Evolutionary conservation across 2,113 vertebrate genomes (phyloP).

Genomic region (Hyperopisus bebe): DNA sequence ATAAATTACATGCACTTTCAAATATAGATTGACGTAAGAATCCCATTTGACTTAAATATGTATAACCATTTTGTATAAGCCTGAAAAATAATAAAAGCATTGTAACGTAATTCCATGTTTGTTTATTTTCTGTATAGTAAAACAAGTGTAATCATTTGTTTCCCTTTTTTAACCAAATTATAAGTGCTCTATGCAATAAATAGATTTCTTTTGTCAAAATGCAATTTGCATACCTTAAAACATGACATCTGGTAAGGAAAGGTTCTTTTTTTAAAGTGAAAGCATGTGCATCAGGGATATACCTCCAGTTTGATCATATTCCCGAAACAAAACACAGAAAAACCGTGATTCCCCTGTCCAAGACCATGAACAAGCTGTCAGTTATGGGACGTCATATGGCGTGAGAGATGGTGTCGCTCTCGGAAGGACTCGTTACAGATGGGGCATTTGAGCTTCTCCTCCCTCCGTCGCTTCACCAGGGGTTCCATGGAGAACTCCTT

Average conservation of each 20-base stretch:
- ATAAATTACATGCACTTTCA: constrained; percentile 60
- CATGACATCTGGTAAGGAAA: constrained; percentile 64
- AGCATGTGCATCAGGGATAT: constrained; percentile 61
- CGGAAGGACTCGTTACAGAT: constrained; percentile 76
- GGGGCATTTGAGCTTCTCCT: constrained; percentile 73
- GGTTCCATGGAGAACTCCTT: constrained; percentile 68
- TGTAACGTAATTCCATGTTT: constrained; percentile 4
- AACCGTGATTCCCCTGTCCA: neutral
- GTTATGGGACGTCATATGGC: constrained; percentile 77
- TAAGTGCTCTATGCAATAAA: constrained; percentile 77
- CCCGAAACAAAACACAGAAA: neutral
- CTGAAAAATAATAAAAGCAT: constrained; percentile 42
- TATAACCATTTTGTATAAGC: constrained; percentile 43
- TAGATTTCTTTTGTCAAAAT: constrained; percentile 69
- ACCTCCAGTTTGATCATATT: constrained; percentile 5
- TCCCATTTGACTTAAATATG: constrained; percentile 36
- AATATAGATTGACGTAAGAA: constrained; percentile 36
- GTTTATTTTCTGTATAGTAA: constrained; percentile 47
- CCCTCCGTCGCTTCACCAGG: constrained; percentile 59
- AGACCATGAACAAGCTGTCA: neutral
- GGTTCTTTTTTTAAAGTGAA: constrained; percentile 63
- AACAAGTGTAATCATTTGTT: constrained; percentile 46
- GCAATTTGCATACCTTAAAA: constrained; percentile 75
- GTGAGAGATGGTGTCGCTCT: constrained; percentile 75
- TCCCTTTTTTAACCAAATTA: constrained; percentile 55